phyloP scores from a whole-genome alignment of 2,888 invertebrate species.

The Macaria notata region DNA sequence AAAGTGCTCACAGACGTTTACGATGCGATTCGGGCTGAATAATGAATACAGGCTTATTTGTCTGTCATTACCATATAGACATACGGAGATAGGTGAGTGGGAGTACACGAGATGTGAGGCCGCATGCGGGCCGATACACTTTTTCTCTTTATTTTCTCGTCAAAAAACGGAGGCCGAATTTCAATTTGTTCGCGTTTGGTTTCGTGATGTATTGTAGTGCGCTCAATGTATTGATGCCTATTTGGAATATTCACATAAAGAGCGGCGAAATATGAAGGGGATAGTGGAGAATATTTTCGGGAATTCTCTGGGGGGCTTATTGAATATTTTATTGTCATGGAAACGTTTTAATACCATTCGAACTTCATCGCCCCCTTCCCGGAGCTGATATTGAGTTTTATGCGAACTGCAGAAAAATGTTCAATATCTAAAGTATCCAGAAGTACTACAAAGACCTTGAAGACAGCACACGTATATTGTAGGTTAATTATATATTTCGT shows the following conservation, averaged over 20 bases:
- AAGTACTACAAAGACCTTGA: no score
- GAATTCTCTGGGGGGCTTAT: slow-evolving; percentile 5
- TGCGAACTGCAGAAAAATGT: no score
- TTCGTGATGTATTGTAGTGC: slow-evolving; percentile 25
- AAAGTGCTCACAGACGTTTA: slow-evolving; percentile 34
- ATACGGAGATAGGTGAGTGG: slow-evolving; percentile 13
- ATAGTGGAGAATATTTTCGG: slow-evolving; percentile 7
- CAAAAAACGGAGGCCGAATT: slow-evolving; percentile 30
- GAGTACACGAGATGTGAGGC: slow-evolving; percentile 27
- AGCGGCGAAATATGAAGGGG: slow-evolving; percentile 13
- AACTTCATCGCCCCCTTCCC: neutral
- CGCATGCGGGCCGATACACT: slow-evolving; percentile 27
- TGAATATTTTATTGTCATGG: slow-evolving; percentile 12
- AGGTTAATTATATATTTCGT: no score
- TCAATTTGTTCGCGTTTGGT: slow-evolving; percentile 27
- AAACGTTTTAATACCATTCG: slow-evolving; percentile 11
- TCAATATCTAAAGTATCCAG: no score
- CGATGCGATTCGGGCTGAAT: slow-evolving; percentile 32
- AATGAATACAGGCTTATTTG: slow-evolving; percentile 33
- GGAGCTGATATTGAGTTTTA: no score
- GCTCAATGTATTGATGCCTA: slow-evolving; percentile 23
- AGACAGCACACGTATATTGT: no score
- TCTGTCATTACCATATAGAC: slow-evolving; percentile 30
- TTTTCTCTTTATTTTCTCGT: slow-evolving; percentile 27
- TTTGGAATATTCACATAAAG: slow-evolving; percentile 24